phyloP scores from a whole-genome alignment of 2,888 invertebrate species.

The Cataglyphis albicans region DNA sequence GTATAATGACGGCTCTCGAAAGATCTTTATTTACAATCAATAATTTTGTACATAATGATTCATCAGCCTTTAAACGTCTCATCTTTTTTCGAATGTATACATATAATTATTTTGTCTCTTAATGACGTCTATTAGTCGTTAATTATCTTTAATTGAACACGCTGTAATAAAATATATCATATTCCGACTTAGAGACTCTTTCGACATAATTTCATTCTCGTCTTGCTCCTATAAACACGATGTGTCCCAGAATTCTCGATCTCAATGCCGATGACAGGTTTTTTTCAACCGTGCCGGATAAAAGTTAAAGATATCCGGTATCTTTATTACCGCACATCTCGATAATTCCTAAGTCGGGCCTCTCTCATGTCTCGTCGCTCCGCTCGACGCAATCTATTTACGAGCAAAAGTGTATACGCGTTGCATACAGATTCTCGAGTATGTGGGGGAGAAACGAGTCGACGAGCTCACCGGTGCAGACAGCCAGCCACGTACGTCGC shows the following conservation, averaged over 20 bases:
- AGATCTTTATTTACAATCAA: background rate
- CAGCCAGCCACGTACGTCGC: constrained; percentile 50
- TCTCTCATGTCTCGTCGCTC: constrained; percentile 48
- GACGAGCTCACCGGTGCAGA: background rate
- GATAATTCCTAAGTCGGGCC: background rate
- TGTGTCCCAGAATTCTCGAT: background rate
- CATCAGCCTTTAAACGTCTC: background rate
- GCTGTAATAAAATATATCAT: background rate
- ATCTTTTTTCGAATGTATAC: background rate
- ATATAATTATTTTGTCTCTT: background rate
- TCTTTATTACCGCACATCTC: constrained; percentile 12
- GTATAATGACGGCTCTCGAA: background rate
- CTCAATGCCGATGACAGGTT: constrained; percentile 15
- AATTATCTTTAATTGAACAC: background rate
- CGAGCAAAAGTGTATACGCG: constrained; percentile 69
- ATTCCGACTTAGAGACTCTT: background rate
- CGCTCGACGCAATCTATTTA: constrained; percentile 70
- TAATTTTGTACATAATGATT: background rate
- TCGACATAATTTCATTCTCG: background rate
- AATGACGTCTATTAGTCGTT: background rate
- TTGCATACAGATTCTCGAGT: constrained; percentile 60
- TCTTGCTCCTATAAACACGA: background rate
- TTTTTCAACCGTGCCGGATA: background rate
- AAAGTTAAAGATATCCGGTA: background rate
- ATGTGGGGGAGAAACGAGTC: constrained; percentile 32